Base-by-base conservation (phyloP, 1,140 invertebrate genomes). In the Micrasema longulum region DNA sequence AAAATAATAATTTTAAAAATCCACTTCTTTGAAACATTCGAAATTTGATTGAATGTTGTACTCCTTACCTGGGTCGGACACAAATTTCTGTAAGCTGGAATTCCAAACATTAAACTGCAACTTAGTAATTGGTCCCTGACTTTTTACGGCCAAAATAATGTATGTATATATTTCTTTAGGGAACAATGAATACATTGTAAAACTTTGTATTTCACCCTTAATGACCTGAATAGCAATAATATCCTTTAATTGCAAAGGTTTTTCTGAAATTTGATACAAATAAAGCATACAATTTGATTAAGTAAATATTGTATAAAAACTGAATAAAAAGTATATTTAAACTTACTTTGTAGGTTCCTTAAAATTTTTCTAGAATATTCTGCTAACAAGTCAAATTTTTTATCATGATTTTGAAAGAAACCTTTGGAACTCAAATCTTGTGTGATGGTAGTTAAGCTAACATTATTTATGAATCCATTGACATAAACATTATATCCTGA, bases 321-420 rank as follows among this genome's bases (percentile, higher is more conserved):
- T n/a, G n/a, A n/a, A n/a, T n/a, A n/a, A n/a, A n/a, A n/a, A n/a
- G n/a, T n/a, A n/a, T 48, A 10, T 12, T 26, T 18, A 31, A 50
- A 31, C 57, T 62, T 63, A 63, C 45, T 36, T 23, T 50, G n/a
- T 18, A 48, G 35, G 48, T 70, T 62, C n/a, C 22, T 31, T 7
- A 14, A 62, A 10, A 70, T 52, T n/a, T 70, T 6, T 6, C 36
- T 12, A 6, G 57, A 47, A 63, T 35, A 62, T 10, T 63, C 18
- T 22, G 16, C 45, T 38, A 70, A 10, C n/a, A 14, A 31, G 12
- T 35, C 31, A 23, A 48, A 70, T 52, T 70, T 26, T 22, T 63
- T 22, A 23, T 31, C 35, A 63, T 52, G 63, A 12, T 62, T 14
- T 9, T 36, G 18, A 1, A 35, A 36, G 11, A 12, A 20, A 14